phyloP scores from a whole-genome alignment of 2,888 invertebrate genomes.

The Parochlus steinenii region DNA sequence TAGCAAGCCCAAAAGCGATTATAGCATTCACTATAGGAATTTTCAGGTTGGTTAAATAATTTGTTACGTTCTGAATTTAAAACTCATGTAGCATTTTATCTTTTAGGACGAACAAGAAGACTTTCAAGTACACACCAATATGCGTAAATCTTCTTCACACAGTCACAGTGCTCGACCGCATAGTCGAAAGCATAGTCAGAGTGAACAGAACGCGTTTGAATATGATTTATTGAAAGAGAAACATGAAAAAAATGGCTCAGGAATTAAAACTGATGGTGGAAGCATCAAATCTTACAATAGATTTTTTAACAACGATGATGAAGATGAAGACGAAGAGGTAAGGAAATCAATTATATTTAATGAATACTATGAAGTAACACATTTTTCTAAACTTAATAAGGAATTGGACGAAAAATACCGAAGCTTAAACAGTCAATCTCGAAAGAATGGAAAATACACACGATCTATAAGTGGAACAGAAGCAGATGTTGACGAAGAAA shows the following conservation, averaged over 20 bases:
- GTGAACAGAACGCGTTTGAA: constrained; percentile 11
- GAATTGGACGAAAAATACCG: too few species aligned
- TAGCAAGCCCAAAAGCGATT: constrained; percentile 11
- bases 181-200: constrained; percentile 9
- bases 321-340: constrained; percentile 9
- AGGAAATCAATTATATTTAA: too few species aligned
- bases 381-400: constrained; percentile 1
- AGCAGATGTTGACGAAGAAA: constrained; percentile 9
- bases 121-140: too few species aligned
- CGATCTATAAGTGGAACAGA: constrained; percentile 9
- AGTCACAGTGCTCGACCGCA: constrained; percentile 2
- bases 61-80: not conserved
- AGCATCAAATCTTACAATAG: constrained; percentile 11
- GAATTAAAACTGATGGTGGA: constrained; percentile 1
- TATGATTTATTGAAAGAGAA: constrained; percentile 11
- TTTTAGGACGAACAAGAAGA: too few species aligned
- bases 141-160: constrained; percentile 11
- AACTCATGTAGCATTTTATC: not conserved
- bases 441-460: constrained; percentile 8
- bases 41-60: constrained; percentile 1
- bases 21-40: constrained; percentile 9
- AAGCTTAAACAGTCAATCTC: not conserved
- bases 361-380: constrained; percentile 5
- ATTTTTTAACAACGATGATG: constrained; percentile 11
- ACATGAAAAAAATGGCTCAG: constrained; percentile 3